phyloP scores from a whole-genome alignment of 2,888 invertebrate genomes.

The Lithodes maja region DNA sequence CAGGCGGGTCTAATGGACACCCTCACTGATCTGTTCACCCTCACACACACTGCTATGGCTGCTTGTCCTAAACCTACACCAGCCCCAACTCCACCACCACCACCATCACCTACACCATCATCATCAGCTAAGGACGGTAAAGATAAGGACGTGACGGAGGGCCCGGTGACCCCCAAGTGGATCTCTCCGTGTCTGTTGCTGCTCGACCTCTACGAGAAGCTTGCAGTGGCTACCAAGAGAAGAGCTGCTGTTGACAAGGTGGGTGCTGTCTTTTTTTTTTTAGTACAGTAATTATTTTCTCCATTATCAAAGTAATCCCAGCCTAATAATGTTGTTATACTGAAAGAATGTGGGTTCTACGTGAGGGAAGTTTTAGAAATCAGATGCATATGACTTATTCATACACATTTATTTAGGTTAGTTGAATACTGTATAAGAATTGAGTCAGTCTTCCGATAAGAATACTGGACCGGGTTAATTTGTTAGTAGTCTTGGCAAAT shows the following conservation, averaged over 20 bases:
- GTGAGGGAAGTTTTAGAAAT: too few species aligned
- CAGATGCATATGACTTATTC: too few species aligned
- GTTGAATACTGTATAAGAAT: too few species aligned
- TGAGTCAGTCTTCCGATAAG: too few species aligned
- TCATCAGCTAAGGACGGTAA: constrained; percentile 27
- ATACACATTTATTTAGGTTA: too few species aligned
- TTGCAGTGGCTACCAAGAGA: constrained; percentile 82
- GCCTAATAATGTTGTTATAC: too few species aligned
- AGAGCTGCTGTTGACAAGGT: constrained; percentile 80
- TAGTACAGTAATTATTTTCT: too few species aligned
- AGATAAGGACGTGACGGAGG: constrained; percentile 16
- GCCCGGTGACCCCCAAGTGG: constrained; percentile 81
- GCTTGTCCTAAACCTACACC: constrained; percentile 18
- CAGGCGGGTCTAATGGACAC: constrained; percentile 57
- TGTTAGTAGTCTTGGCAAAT: too few species aligned
- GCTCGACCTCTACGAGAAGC: constrained; percentile 85
- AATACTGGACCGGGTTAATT: too few species aligned
- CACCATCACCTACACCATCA: not conserved
- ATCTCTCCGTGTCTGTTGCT: constrained; percentile 83
- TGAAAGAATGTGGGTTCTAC: too few species aligned
- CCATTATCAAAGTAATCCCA: too few species aligned
- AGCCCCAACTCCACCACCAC: constrained; percentile 7
- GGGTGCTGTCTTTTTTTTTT: too few species aligned
- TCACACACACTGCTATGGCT: constrained; percentile 59
- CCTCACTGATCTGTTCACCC: constrained; percentile 62